Base-by-base conservation (phyloP, 2,797 vertebrate genomes). In the Enteromius anoplus region DNA sequence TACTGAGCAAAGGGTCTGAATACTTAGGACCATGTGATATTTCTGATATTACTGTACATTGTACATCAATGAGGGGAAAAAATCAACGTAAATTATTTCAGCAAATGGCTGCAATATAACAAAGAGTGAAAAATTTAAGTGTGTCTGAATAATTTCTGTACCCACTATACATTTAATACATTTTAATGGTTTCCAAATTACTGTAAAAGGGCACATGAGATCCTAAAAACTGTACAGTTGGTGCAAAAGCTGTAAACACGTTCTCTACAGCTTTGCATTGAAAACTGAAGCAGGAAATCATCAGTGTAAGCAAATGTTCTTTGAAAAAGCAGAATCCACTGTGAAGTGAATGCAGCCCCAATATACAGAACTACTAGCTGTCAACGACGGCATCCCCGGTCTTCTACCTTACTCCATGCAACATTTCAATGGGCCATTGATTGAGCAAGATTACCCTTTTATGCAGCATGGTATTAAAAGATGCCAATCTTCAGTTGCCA, bases 381-480 rank as follows among this genome's bases (percentile, higher is more conserved):
- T 80, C 71, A 72, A 45, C 23, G 2, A 68, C 72, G 80, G 62
- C 76, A 78, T 51, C 49, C 82, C 75, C 32, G 68, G 68, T 42
- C 79, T 55, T 68, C 69, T 42, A 84, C 81, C 81, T 73, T 80
- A 71, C 66, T 73, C 60, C 78, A 84, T 71, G 62, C 29, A 66
- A 23, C 40, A 70, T 85, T 88, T 89, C 86, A 89, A 88, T 88
- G 78, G 88, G 75, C 73, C 86, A 83, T 83, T 88, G 88, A 89
- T 89, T 88, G 86, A 86, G 85, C 81, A 84, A 85, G 88, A 88
- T 89, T 85, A 84, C 77, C 82, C 62, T 84, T 86, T 88, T 89
- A 84, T 89, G 75, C 71, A 60, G 77, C 58, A 65, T 49, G 60
- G 84, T 78, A 86, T 85, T 88, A 86, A 86, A 85, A 84, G 81